Evolutionary conservation across 2,113 vertebrate species (phyloP), one percentile per base, ranked within the genome.

Genomic region (human (Homo sapiens)): DNA sequence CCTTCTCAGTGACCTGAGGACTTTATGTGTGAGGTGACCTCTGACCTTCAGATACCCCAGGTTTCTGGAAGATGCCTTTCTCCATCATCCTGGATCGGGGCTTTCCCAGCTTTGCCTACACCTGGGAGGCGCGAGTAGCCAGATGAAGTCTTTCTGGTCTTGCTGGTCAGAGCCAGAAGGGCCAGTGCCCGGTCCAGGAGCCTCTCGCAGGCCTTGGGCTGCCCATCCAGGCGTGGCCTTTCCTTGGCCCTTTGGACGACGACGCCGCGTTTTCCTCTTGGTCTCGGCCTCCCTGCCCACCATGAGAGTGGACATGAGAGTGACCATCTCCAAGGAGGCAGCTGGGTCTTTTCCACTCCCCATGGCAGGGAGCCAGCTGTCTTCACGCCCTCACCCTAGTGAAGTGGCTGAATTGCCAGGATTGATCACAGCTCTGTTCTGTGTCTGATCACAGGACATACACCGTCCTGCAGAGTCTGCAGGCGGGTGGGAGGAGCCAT

Each of bases 1-100:
- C 43, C 13, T 18, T n/a, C n/a, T 20, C 3, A 6, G 84, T 10
- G 52, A 59, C 12, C 27, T 1, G 0, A 0, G 75, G 38, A n/a
- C 59, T 8, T 52, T 3, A 43, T 25, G 8, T 64, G 61, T 64
- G 61, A 27, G 27, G 61, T 64, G 27, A 14, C 30, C 12, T 64
- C 2, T 20, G 52, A 55, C 52, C 52, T 55, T 55, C 27, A 30
- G 61, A 32, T 30, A 64, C 27, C 27, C 27, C 61, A 30, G 27
- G 61, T 64, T 64, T 48, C 40, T 13, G 4, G 88, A 79, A 73
- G 3, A 6, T 11, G 18, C 14, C 81, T 68, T 59, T 55, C 86
- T 79, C 35, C 3, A 68, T 12, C 18, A 0, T 38, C 22, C 79
- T 18, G 35, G 25, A 9, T 2, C 48, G 32, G 50, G 40, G 16